A percentile compares a stretch with the other conserved stretches of the same genome.
These are phyloP conservation scores for Oreotrochilus melanogaster DNA, from an alignment of 2,113 vertebrate genomes.

Conservation along the genomic window DNA sequence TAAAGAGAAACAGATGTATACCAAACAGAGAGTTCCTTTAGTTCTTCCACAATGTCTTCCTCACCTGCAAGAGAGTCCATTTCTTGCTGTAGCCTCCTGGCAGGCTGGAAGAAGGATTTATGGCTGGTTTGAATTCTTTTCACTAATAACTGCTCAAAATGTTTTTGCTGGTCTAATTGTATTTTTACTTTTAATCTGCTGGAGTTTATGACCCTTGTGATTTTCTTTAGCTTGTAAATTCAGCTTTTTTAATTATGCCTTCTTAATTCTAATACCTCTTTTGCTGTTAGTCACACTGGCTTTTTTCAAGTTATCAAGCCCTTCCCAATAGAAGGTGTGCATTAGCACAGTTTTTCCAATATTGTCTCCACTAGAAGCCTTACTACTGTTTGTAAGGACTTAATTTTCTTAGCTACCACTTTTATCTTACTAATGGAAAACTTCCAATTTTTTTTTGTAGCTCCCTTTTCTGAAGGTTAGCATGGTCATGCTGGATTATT, in stretches of 20 bases:
- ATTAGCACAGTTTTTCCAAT: fast-evolving
- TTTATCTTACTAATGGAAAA: neutral
- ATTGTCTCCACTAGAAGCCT: fast-evolving
- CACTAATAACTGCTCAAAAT: neutral
- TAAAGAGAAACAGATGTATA: neutral
- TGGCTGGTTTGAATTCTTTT: neutral
- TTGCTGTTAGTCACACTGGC: neutral
- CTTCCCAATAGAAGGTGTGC: neutral
- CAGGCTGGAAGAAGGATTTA: neutral
- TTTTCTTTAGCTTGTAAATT: neutral
- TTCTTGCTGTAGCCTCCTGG: neutral
- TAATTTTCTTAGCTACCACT: neutral
- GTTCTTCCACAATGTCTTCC: neutral
- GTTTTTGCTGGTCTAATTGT: neutral
- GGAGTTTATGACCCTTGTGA: neutral
- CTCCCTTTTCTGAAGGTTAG: neutral
- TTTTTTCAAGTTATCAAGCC: neutral
- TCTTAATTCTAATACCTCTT: neutral
- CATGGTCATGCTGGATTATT: neutral
- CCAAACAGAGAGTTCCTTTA: neutral
- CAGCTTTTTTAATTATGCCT: neutral
- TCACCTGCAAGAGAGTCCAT: neutral
- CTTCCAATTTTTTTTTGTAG: neutral
- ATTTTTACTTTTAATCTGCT: neutral
- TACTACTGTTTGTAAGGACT: neutral